Evolutionary conservation across 2,797 vertebrate species (phyloP).

Genomic region (Cynopterus sphinx): DNA sequence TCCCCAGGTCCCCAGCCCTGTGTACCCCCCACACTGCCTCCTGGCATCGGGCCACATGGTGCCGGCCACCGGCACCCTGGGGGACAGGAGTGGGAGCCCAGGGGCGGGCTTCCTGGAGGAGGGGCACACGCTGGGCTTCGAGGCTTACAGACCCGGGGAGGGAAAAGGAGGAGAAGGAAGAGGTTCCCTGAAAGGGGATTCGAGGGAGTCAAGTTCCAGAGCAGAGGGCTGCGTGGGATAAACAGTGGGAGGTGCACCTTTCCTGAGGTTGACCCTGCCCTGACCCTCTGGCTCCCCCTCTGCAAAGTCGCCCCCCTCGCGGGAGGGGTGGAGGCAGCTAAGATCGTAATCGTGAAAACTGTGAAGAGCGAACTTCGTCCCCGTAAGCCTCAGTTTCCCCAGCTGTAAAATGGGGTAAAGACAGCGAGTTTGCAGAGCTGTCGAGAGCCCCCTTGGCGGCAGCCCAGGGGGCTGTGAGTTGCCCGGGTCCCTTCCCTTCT

Average conservation of each 20-base stretch:
- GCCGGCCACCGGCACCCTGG: neutral
- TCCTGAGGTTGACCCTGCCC: neutral
- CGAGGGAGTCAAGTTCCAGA: neutral
- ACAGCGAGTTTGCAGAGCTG: neutral
- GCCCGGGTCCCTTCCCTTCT: neutral
- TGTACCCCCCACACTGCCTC: too few relatives aligned
- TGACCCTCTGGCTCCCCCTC: neutral
- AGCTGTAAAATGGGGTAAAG: neutral
- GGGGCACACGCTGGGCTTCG: neutral
- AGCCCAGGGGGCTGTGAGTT: neutral
- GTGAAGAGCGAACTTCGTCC: neutral
- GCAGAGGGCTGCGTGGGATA: neutral
- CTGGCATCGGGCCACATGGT: neutral
- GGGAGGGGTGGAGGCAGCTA: neutral
- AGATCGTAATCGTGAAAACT: neutral
- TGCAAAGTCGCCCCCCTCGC: neutral
- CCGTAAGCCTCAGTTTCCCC: neutral
- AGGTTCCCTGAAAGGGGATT: neutral
- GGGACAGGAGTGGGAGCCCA: neutral
- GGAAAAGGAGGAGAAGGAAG: neutral
- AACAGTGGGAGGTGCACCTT: neutral
- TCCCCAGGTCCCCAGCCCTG: too few relatives aligned
- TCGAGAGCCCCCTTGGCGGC: neutral
- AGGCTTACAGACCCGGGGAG: neutral
- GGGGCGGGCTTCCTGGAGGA: neutral